Evolutionary conservation across 2,888 invertebrate species (phyloP).

Genomic region (Dynastes tityus): DNA sequence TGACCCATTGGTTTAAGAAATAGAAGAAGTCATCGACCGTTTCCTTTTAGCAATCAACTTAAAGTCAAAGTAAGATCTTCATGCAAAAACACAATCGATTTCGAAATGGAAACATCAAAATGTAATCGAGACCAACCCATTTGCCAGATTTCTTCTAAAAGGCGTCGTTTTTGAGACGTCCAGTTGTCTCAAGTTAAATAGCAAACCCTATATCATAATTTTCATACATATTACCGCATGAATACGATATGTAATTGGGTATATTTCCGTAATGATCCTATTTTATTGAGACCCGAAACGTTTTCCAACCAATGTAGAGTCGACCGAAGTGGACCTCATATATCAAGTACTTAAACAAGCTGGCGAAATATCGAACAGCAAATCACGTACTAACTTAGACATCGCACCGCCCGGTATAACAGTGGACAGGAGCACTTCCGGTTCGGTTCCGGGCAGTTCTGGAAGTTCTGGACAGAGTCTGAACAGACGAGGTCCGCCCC

Average conservation of each 20-base stretch:
- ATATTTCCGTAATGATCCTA: conserved; percentile 32
- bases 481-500: conserved; percentile 69
- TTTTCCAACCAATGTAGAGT: conserved; percentile 33
- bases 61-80: too few species aligned
- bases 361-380: conserved; percentile 84
- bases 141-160: too few species aligned
- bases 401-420: conserved; percentile 69
- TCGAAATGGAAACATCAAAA: too few species aligned
- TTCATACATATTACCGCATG: neutral
- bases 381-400: conserved; percentile 65
- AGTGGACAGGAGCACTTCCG: conserved; percentile 63
- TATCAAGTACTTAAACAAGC: conserved; percentile 97
- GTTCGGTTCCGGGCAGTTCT: conserved; percentile 67
- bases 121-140: too few species aligned
- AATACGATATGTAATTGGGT: neutral
- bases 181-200: too few species aligned
- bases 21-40: too few species aligned
- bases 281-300: conserved; percentile 35
- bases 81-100: too few species aligned
- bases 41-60: too few species aligned
- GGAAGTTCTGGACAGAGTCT: conserved; percentile 73
- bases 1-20: too few species aligned
- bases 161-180: too few species aligned
- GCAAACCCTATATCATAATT: too few species aligned
- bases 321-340: conserved; percentile 88